phyloP scores from a whole-genome alignment of 1,140 invertebrate species.

The Sweltsa coloradensis region DNA sequence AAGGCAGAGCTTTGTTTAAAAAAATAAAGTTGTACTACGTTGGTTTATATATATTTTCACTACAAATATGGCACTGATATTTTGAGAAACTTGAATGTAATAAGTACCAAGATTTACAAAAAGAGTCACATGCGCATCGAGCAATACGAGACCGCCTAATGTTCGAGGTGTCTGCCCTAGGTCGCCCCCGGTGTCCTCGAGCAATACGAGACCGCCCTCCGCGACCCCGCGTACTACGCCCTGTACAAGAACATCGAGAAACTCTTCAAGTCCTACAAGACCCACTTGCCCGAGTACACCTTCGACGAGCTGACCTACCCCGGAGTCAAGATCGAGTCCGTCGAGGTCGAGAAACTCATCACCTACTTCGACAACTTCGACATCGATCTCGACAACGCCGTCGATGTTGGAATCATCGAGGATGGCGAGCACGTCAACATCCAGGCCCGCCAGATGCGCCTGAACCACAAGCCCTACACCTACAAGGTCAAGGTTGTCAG shows the following conservation, averaged over 20 bases:
- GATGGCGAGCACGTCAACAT: conserved; percentile 44
- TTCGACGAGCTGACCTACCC: conserved; percentile 41
- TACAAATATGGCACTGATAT: too few relatives aligned
- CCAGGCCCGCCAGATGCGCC: conserved; percentile 42
- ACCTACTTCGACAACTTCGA: conserved; percentile 24
- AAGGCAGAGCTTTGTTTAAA: too few relatives aligned
- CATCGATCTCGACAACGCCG: conserved; percentile 19
- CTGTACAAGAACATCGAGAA: conserved; percentile 37
- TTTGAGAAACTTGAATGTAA: too few relatives aligned
- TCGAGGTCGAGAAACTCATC: conserved; percentile 34
- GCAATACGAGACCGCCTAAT: too few relatives aligned
- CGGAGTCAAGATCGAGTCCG: conserved; percentile 45
- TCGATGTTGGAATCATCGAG: conserved; percentile 12
- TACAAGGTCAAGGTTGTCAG: conserved; percentile 43
- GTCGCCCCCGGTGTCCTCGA: conserved; percentile 22
- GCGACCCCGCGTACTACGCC: conserved; percentile 30
- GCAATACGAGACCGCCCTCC: conserved; percentile 25
- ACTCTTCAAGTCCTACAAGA: conserved; percentile 24
- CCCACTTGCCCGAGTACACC: conserved; percentile 41
- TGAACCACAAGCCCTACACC: conserved; percentile 50
- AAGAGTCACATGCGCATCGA: too few relatives aligned
- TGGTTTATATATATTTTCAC: too few relatives aligned
- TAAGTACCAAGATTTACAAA: too few relatives aligned
- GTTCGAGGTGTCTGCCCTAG: conserved; percentile 23
- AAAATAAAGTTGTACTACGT: too few relatives aligned